Conservation (phyloP, 2,113 vertebrate genomes). For the Apodemus sylvaticus region DNA sequence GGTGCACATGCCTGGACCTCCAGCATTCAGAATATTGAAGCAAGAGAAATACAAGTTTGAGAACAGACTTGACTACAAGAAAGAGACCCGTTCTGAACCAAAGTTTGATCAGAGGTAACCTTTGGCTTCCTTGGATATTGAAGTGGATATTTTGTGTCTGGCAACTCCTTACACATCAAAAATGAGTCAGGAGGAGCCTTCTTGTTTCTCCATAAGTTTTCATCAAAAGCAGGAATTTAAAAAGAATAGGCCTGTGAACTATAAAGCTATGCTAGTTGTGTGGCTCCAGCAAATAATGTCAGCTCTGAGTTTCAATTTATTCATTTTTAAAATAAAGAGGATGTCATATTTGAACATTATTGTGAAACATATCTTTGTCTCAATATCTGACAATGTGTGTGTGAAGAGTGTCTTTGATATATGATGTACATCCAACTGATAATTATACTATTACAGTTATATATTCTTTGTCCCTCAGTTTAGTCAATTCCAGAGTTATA, state of each 20-base stretch:
- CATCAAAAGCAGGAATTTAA: background rate
- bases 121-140: background rate
- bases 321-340: slow-evolving; percentile 4
- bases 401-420: background rate
- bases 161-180: background rate
- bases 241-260: background rate
- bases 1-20: no score
- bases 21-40: background rate
- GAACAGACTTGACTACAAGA: background rate
- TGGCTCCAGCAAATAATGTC: background rate
- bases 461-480: slow-evolving; percentile 32
- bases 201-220: background rate
- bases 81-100: background rate
- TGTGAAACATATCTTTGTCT: background rate
- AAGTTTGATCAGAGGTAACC: slow-evolving; percentile 18
- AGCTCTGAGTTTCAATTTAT: slow-evolving; percentile 14
- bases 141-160: background rate
- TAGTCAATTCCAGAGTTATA: background rate
- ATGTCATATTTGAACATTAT: background rate
- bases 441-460: background rate
- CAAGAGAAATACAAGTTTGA: background rate
- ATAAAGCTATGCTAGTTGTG: background rate
- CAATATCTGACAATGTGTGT: background rate
- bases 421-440: background rate
- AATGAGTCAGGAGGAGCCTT: background rate